Conservation (phyloP, 2,797 vertebrate species). For the Lepilemur septentrionalis region DNA sequence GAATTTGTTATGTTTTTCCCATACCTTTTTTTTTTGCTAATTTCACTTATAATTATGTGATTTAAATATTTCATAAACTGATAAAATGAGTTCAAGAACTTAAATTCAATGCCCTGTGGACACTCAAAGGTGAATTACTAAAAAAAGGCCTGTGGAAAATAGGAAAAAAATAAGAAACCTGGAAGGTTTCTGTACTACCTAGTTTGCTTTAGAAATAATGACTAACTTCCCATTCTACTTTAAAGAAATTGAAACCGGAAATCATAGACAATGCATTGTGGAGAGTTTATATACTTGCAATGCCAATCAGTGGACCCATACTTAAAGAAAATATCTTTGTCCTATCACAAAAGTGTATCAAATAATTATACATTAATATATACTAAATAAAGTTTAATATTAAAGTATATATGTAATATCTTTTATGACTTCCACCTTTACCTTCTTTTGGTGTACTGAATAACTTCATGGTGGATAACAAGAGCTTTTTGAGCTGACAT, state of each 20-base stretch:
- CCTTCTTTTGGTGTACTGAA: not conserved
- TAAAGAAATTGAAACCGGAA: not conserved
- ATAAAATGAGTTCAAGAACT: not conserved
- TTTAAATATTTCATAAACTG: constrained; percentile 39
- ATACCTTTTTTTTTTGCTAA: not conserved
- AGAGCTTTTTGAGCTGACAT: not conserved
- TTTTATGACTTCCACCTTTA: constrained; percentile 1
- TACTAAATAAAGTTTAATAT: not conserved
- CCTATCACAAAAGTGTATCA: not conserved
- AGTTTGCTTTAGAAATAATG: not conserved
- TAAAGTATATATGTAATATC: not conserved
- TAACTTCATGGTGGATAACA: not conserved
- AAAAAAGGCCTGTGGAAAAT: not conserved
- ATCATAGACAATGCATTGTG: not conserved
- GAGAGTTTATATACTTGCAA: not conserved
- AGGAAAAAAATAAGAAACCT: not conserved
- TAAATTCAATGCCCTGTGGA: not conserved
- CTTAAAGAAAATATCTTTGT: not conserved
- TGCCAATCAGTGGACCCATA: not conserved
- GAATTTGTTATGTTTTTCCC: not conserved
- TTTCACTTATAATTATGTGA: not conserved
- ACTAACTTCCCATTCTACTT: not conserved
- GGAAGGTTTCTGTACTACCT: not conserved
- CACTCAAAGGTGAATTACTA: not conserved
- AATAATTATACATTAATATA: not conserved